These are phyloP conservation scores for Eupelmus urozonus DNA, from an alignment of 2,888 invertebrate genomes.

Conservation along the genomic window DNA sequence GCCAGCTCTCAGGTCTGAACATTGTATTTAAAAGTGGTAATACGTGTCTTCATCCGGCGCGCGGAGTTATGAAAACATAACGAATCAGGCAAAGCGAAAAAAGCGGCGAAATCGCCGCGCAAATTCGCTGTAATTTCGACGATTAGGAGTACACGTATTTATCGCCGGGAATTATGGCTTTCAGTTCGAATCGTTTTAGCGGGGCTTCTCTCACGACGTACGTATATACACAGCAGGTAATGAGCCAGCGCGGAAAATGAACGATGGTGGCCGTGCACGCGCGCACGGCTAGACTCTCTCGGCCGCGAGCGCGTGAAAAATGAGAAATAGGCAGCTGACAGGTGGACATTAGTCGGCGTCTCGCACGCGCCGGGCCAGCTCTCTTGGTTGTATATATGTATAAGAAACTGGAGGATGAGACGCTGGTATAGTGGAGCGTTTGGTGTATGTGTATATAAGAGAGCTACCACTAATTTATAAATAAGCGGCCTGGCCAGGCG, in stretches of 20 bases:
- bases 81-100: not conserved
- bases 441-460: too few species aligned
- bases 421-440: not conserved
- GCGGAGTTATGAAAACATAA: not conserved
- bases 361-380: constrained; percentile 21
- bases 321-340: constrained; percentile 48
- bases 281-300: constrained; percentile 2
- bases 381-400: too few species aligned
- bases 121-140: constrained; percentile 18
- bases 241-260: constrained; percentile 1
- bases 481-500: not conserved
- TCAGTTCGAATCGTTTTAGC: constrained; percentile 20
- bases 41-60: not conserved
- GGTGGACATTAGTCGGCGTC: constrained; percentile 45
- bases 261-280: not conserved
- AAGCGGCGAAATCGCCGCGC: too few species aligned
- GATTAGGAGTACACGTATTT: constrained; percentile 28
- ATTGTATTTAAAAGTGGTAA: too few species aligned
- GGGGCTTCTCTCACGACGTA: not conserved
- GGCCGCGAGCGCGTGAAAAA: constrained; percentile 35
- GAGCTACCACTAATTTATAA: constrained; percentile 24
- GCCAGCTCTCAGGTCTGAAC: not conserved
- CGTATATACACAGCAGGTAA: too few species aligned
- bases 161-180: constrained; percentile 28
- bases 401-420: too few species aligned